Conservation (phyloP, 2,113 vertebrate genomes). For the Petroica traversi region DNA sequence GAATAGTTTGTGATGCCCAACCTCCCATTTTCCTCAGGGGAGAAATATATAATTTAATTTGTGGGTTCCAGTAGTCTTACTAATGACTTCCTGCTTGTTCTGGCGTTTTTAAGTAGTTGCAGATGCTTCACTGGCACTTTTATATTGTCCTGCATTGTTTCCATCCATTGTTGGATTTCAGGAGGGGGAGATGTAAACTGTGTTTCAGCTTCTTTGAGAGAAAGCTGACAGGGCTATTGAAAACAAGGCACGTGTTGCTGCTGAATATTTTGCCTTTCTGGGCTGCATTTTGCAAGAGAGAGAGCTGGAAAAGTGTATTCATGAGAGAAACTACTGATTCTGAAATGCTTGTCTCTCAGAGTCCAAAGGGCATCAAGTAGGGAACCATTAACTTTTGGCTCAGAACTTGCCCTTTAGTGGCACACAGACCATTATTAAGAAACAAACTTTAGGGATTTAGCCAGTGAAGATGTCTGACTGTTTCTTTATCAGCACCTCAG, state of each 20-base stretch:
- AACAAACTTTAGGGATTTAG: not conserved
- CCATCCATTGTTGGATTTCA: not conserved
- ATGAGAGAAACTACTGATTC: not conserved
- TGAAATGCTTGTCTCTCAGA: not conserved
- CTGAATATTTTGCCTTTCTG: not conserved
- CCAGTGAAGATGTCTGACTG: not conserved
- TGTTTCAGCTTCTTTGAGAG: not conserved
- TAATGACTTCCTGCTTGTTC: constrained; percentile 9
- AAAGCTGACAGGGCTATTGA: not conserved
- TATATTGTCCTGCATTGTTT: not conserved
- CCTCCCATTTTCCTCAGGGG: not conserved
- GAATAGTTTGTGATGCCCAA: not conserved
- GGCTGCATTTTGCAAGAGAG: not conserved
- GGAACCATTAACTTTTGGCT: not conserved
- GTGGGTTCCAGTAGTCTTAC: not conserved
- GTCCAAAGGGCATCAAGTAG: not conserved
- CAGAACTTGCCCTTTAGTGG: not conserved
- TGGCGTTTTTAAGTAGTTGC: not conserved
- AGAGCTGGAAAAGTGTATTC: not conserved
- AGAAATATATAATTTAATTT: constrained; percentile 19
- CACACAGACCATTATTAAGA: not conserved
- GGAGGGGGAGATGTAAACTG: not conserved
- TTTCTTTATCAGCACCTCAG: not conserved
- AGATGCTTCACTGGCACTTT: constrained; percentile 13
- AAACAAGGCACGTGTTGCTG: not conserved